Base-by-base conservation (phyloP, 2,797 vertebrate species). In the Danio aesculapii region DNA sequence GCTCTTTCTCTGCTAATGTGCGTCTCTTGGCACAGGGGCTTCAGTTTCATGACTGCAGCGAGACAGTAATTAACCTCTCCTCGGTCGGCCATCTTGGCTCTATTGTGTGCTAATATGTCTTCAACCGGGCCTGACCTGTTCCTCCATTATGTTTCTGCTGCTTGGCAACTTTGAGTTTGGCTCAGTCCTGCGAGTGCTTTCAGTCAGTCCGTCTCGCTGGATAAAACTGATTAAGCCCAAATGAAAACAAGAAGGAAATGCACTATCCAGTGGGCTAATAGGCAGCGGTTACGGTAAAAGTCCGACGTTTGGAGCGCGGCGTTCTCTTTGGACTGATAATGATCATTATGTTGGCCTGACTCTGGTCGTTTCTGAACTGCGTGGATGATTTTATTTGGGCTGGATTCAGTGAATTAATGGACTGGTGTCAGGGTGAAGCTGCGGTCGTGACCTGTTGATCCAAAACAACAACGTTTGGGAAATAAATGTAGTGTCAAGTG, bases 271-370 rank as follows among this genome's bases (percentile, higher is more conserved):
- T 12, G 21, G 16, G 68, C 50, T 70, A 41, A 53, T 53, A 53
- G 17, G 68, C 30, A 55, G 50, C 13, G 53, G 50, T 70, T 55
- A 70, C 30, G 3, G 16, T 55, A 43, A 55, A 41, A 70, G 50
- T 70, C 50, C 11, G 55, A 70, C 8, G 68, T 55, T 70, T 43
- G 30, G 16, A 53, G 50, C 30, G 52, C 17, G 9, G 30, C 16
- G 0, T 55, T 70, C 41, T 49, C 49, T 70, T 62, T 63, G 74
- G 62, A 59, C 53, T 12, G 47, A 58, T 70, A 55, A n/a, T 70
- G 68, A 70, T 70, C 30, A 52, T 52, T 50, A 70, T 90, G 90
- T 92, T 91, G 92, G 92, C 92, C 90, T 90, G 91, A 91, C 88
- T 92, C 90, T 88, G 81, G 83, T 88, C 87, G 14, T 30, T 85